phyloP scores from a whole-genome alignment of 1,140 invertebrate genomes.

The Danaus melanippus region DNA sequence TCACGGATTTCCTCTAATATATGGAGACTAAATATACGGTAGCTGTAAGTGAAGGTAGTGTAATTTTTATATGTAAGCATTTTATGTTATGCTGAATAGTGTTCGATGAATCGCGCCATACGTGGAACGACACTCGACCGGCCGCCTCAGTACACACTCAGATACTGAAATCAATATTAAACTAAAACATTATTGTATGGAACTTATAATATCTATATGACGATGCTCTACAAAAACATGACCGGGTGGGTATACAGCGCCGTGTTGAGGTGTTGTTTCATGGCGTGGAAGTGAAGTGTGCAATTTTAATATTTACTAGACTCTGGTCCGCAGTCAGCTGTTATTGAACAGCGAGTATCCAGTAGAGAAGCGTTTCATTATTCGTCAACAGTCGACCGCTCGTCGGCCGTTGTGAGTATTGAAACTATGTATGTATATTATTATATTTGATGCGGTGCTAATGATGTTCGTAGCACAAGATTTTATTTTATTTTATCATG shows the following conservation, averaged over 20 bases:
- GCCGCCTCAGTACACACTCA: too few relatives aligned
- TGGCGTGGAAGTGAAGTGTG: conserved; percentile 30
- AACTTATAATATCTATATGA: too few relatives aligned
- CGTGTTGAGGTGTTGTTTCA: conserved; percentile 4
- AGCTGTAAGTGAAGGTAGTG: conserved; percentile 45
- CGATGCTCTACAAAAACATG: too few relatives aligned
- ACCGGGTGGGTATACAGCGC: background rate
- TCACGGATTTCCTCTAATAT: conserved; percentile 49
- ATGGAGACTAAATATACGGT: conserved; percentile 66
- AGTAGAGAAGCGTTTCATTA: conserved; percentile 13
- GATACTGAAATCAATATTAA: too few relatives aligned
- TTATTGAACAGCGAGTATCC: conserved; percentile 29
- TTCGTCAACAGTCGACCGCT: conserved; percentile 16
- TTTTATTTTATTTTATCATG: conserved; percentile 49
- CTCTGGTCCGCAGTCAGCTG: conserved; percentile 29
- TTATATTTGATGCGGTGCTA: conserved; percentile 50
- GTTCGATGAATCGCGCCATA: background rate
- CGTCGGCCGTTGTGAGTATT: conserved; percentile 53
- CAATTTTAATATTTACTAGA: conserved; percentile 54
- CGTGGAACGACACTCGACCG: too few relatives aligned
- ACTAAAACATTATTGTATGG: too few relatives aligned
- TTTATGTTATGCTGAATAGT: conserved; percentile 54
- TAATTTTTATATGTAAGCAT: conserved; percentile 53
- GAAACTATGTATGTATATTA: conserved; percentile 45
- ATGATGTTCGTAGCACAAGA: conserved; percentile 42